Percentiles rank a stretch among this genome's conserved stretches.
phyloP scores from a whole-genome alignment of 2,797 vertebrate genomes.

The Pyrocephalus nanus region DNA sequence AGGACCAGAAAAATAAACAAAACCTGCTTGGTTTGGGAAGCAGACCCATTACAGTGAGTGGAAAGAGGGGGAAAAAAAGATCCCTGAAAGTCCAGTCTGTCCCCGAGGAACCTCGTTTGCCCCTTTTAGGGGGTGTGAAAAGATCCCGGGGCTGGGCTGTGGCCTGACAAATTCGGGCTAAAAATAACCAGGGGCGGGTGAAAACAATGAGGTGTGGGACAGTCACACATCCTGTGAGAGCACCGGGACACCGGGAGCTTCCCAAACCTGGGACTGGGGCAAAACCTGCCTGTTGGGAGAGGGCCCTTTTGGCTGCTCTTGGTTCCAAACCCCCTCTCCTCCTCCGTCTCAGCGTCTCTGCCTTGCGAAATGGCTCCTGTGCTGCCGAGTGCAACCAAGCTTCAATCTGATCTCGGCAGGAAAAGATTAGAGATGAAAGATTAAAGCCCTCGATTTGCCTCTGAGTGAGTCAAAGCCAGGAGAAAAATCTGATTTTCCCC shows the following conservation, averaged over 20 bases:
- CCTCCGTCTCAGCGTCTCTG: background rate
- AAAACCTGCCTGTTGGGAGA: background rate
- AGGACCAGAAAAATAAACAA: background rate
- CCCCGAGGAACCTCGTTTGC: background rate
- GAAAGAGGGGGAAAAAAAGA: fast-evolving
- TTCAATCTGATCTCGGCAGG: background rate
- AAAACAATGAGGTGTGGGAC: background rate
- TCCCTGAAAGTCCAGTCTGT: background rate
- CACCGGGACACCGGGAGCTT: background rate
- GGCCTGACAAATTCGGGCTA: background rate
- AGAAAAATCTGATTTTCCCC: background rate
- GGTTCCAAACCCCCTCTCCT: background rate
- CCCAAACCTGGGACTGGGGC: background rate
- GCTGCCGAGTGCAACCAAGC: fast-evolving
- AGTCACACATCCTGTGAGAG: background rate
- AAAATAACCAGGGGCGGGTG: conserved; percentile 13
- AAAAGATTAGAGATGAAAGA: background rate
- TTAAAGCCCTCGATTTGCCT: background rate
- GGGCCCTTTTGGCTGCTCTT: fast-evolving
- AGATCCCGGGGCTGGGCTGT: background rate
- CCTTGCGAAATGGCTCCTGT: background rate
- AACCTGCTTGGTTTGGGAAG: background rate
- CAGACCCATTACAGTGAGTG: background rate
- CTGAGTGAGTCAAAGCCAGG: background rate
- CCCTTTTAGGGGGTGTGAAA: background rate